Base-by-base conservation (phyloP, 1,140 invertebrate species). In the Papilio machaon region DNA sequence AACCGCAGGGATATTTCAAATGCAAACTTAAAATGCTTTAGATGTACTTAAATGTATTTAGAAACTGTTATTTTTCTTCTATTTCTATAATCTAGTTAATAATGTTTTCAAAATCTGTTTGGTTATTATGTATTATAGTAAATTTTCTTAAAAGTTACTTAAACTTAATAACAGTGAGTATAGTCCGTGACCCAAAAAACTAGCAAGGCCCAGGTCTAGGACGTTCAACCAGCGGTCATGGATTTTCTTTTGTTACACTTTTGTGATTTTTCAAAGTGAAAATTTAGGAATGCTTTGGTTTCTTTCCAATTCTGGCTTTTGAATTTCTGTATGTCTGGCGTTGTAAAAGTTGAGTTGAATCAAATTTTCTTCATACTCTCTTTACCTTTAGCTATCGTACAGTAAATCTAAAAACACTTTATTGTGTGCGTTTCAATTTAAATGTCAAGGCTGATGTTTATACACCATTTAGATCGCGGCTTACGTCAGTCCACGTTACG, bases 391-490 rank as follows among this genome's bases (percentile, higher is more conserved):
- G 64, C 64, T 70, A 35, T 70, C 30, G 60, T 6, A 64, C 2
- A 70, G 30, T 70, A 70, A 35, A 70, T 70, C 30, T 70, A 70
- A 38, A 38, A 70, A 64, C 19, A 58, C 19, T 64, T n/a, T 35
- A 35, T 15, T 35, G 19, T 64, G 60, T 64, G 58, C 19, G 60
- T 64, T 70, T 70, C 23, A 35, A 70, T 35, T 70, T 70, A 23
- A 70, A 70, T 70, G 64, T 70, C 64, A 70, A 70, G 64, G 64
- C 30, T 70, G 23, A 30, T 30, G 64, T 70, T 38, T 70, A 35
- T 38, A 70, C 64, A 70, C 60, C 60, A 30, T 70, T 70, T 70
- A 35, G 64, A 17, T 70, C 11, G 4, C 23, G n/a, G 64, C 23
- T 70, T 70, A 70, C 64, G 64, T 70, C 64, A 70, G 6, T 70